These are phyloP conservation scores for Eulemur macaco DNA, from an alignment of 2,113 vertebrate genomes.

Conservation along the genomic window DNA sequence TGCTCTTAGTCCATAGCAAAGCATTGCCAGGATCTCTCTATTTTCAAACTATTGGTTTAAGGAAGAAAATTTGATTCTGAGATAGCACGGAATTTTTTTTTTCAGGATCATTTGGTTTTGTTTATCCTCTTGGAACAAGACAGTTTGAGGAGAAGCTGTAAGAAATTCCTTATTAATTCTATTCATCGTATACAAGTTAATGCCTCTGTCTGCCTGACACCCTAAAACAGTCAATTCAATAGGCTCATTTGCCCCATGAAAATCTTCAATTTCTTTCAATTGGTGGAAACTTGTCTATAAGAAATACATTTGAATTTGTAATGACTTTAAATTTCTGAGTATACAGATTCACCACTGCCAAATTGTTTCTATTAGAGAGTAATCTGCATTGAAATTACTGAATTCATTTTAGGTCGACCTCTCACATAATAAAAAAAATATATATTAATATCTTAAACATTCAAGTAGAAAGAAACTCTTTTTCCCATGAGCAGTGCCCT, in stretches of 20 bases:
- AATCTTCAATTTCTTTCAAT: not conserved
- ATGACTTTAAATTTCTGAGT: constrained; percentile 42
- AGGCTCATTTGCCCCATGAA: constrained; percentile 45
- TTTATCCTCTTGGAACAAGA: not conserved
- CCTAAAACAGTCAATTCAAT: constrained; percentile 41
- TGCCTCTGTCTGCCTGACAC: not conserved
- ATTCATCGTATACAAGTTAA: constrained; percentile 45
- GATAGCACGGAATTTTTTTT: constrained; percentile 30
- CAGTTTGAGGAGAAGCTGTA: not conserved
- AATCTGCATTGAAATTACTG: constrained; percentile 15
- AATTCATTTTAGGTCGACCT: not conserved
- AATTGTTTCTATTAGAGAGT: constrained; percentile 9
- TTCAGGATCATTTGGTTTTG: constrained; percentile 14
- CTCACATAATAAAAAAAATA: not conserved
- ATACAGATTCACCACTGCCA: not conserved
- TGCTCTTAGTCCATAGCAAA: not conserved
- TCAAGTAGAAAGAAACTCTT: not conserved
- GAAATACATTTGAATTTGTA: constrained; percentile 58
- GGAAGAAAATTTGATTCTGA: constrained; percentile 41
- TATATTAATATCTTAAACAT: not conserved
- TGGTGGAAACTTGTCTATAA: constrained; percentile 9
- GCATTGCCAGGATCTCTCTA: not conserved
- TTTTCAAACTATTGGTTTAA: constrained; percentile 37
- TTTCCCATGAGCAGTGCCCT: not conserved
- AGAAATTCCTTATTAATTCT: constrained; percentile 47